These are phyloP conservation scores for Venustaconcha ellipsiformis DNA, from an alignment of 1,140 invertebrate species.

Conservation along the genomic window DNA sequence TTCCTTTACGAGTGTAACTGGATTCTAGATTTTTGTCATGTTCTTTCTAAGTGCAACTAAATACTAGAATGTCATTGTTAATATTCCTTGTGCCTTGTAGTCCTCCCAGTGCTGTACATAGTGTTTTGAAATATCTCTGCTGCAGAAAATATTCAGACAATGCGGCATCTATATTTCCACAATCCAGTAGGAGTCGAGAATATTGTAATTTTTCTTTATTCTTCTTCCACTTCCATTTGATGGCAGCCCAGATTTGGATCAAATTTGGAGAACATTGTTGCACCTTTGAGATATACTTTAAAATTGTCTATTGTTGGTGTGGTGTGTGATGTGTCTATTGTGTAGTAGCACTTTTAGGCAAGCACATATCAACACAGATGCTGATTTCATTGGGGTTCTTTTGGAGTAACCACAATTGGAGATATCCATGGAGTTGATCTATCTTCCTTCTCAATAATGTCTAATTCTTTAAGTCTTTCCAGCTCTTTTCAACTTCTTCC, in stretches of 20 bases:
- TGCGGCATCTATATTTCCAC: background rate
- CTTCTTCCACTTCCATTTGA: slow-evolving; percentile 47
- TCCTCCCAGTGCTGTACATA: too few species aligned
- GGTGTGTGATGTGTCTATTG: slow-evolving; percentile 50
- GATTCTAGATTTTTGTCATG: background rate
- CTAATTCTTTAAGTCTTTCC: slow-evolving; percentile 35
- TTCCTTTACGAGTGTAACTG: background rate
- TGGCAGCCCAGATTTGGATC: slow-evolving; percentile 53
- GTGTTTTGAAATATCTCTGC: too few species aligned
- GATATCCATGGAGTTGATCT: slow-evolving; percentile 8
- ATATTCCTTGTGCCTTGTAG: too few species aligned
- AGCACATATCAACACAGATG: slow-evolving; percentile 56
- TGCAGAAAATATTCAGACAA: too few species aligned
- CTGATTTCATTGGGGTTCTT: slow-evolving; percentile 48
- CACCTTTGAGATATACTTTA: slow-evolving; percentile 44
- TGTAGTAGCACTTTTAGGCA: slow-evolving; percentile 50
- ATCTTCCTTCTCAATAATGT: slow-evolving; percentile 43
- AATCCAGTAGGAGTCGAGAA: slow-evolving; percentile 35
- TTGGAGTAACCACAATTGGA: slow-evolving; percentile 38
- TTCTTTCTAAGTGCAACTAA: too few species aligned
- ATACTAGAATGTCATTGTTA: too few species aligned
- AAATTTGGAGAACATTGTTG: slow-evolving; percentile 50
- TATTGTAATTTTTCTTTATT: slow-evolving; percentile 47
- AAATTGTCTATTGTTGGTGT: slow-evolving; percentile 56
- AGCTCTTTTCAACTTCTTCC: slow-evolving; percentile 36